Percentiles rank a stretch among this genome's conserved stretches.
Evolutionary conservation across 2,113 vertebrate genomes (phyloP).

Genomic region (Corvus hawaiiensis): DNA sequence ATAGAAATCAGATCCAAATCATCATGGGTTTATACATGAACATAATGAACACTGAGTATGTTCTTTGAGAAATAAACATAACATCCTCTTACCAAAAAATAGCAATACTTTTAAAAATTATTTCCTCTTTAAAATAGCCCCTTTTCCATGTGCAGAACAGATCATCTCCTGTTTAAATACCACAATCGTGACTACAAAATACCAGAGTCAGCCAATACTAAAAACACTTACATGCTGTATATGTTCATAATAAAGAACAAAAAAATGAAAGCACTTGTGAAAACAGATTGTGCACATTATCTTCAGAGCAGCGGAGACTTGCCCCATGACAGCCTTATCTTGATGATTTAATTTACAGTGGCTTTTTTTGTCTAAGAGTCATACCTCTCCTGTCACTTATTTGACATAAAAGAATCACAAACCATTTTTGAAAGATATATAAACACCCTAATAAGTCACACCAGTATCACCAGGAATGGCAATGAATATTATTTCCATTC

Average conservation of each 20-base stretch:
- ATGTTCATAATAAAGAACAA: conserved; percentile 27
- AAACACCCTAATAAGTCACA: not conserved
- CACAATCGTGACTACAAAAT: conserved; percentile 54
- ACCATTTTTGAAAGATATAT: not conserved
- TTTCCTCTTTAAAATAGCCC: conserved; percentile 11
- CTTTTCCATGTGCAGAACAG: conserved; percentile 46
- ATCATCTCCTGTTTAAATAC: conserved; percentile 60
- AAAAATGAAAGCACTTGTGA: not conserved
- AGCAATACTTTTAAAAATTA: not conserved
- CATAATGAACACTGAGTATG: not conserved
- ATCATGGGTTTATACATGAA: not conserved
- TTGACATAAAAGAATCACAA: not conserved
- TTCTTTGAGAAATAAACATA: conserved; percentile 24
- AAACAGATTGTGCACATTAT: conserved; percentile 27
- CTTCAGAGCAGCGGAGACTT: not conserved
- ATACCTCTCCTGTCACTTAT: not conserved
- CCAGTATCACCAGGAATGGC: not conserved
- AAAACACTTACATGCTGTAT: conserved; percentile 8
- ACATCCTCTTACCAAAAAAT: conserved; percentile 28
- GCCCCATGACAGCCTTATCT: not conserved
- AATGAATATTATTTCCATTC: not conserved
- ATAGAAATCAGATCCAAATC: not conserved
- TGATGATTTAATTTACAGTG: not conserved
- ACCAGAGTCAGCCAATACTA: conserved; percentile 33
- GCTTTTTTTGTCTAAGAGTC: not conserved